phyloP scores from a whole-genome alignment of 2,888 invertebrate species.

The Lasioglossum zephyrum region DNA sequence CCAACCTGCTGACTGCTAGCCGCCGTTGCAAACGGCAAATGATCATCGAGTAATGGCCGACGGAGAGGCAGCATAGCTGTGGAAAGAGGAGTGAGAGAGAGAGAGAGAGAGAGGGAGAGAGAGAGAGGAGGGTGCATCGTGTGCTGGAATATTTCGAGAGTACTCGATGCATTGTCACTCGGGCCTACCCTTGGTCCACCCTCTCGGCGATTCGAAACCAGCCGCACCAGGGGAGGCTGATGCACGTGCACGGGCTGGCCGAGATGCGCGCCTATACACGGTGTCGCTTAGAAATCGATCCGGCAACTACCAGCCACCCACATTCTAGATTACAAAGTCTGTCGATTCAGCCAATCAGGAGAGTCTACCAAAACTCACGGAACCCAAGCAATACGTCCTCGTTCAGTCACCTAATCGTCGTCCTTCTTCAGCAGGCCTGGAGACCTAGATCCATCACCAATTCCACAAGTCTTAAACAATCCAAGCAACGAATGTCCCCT shows the following conservation, averaged over 20 bases:
- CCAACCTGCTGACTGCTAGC: slow-evolving; percentile 43
- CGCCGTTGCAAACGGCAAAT: slow-evolving; percentile 68
- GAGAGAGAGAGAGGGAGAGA: slow-evolving; percentile 16
- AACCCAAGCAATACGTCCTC: not conserved
- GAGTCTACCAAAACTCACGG: not conserved
- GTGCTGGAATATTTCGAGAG: slow-evolving; percentile 74
- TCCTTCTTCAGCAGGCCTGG: not conserved
- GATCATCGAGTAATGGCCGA: slow-evolving; percentile 67
- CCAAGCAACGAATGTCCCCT: not conserved
- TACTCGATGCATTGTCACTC: slow-evolving; percentile 76
- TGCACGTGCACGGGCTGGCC: slow-evolving; percentile 64
- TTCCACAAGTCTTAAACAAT: not conserved
- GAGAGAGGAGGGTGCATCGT: slow-evolving; percentile 57
- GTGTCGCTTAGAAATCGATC: slow-evolving; percentile 48
- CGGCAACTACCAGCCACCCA: not conserved
- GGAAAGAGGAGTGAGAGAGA: slow-evolving; percentile 10
- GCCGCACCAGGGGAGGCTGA: slow-evolving; percentile 54
- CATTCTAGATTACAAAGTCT: not conserved
- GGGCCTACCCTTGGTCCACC: slow-evolving; percentile 68
- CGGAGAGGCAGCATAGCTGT: slow-evolving; percentile 20
- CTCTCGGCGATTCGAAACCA: slow-evolving; percentile 71
- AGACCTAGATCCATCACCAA: not conserved
- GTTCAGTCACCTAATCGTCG: not conserved
- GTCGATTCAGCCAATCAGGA: slow-evolving; percentile 2
- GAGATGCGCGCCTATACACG: slow-evolving; percentile 63